Evolutionary conservation across 2,888 invertebrate species (phyloP).

Genomic region (Neria commutata): DNA sequence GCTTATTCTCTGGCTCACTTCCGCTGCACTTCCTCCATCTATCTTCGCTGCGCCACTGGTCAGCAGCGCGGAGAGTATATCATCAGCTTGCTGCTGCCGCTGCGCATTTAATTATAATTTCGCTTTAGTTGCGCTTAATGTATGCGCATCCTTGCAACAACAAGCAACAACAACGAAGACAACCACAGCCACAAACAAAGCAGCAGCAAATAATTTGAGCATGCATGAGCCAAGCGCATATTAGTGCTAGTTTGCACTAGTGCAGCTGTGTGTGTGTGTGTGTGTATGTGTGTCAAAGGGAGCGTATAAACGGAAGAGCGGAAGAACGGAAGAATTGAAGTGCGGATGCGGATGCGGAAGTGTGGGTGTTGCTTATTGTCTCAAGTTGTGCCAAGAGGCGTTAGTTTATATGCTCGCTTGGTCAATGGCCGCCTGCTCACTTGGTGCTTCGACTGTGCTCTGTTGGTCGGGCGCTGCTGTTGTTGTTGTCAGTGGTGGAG

Average conservation of each 20-base stretch:
- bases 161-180: constrained; percentile 37
- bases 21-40: not conserved
- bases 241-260: not conserved
- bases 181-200: constrained; percentile 27
- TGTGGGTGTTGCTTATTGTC: constrained; percentile 49
- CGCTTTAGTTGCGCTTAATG: constrained; percentile 37
- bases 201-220: not conserved
- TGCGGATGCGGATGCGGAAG: constrained; percentile 48
- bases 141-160: constrained; percentile 46
- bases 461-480: no score
- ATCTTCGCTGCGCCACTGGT: not conserved
- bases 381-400: no score
- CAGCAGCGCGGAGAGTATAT: not conserved
- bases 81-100: not conserved
- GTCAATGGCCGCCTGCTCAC: no score
- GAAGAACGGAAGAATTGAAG: constrained; percentile 25
- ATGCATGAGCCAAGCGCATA: not conserved
- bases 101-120: constrained; percentile 40
- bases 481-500: no score
- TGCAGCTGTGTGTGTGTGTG: not conserved
- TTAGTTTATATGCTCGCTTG: no score
- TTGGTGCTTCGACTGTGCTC: no score
- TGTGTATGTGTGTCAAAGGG: no score
- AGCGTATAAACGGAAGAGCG: no score
- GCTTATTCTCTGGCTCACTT: not conserved